Evolutionary conservation across 2,113 vertebrate species (phyloP).

Genomic region (Clarias batrachus): DNA sequence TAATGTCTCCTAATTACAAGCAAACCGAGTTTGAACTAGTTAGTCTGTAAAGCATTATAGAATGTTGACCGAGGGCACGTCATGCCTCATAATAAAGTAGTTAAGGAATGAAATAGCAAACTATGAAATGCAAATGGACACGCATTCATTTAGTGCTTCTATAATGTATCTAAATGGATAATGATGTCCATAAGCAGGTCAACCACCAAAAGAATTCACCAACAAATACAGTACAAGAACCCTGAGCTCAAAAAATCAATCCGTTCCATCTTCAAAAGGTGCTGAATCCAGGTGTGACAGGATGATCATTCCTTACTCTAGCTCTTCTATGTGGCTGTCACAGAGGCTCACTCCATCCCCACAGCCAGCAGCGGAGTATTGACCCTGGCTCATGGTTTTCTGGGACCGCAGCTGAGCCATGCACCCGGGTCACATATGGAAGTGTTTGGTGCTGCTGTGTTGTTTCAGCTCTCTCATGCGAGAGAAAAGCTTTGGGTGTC

Average conservation of each 20-base stretch:
- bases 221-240: not conserved
- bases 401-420: slow-evolving; percentile 39
- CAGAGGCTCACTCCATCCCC: not conserved
- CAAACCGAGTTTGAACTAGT: slow-evolving; percentile 43
- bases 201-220: not conserved
- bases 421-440: slow-evolving; percentile 69
- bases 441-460: slow-evolving; percentile 67
- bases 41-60: slow-evolving; percentile 52
- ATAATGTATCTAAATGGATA: slow-evolving; percentile 14
- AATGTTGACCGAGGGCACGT: slow-evolving; percentile 34
- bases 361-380: slow-evolving; percentile 12
- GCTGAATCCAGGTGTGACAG: slow-evolving; percentile 14
- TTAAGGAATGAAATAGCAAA: slow-evolving; percentile 41
- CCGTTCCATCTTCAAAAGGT: not conserved
- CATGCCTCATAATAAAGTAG: slow-evolving; percentile 40
- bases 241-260: not conserved
- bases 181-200: not conserved
- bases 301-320: not conserved
- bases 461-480: slow-evolving; percentile 68
- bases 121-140: slow-evolving; percentile 28
- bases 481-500: slow-evolving; percentile 58
- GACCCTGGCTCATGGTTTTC: slow-evolving; percentile 36
- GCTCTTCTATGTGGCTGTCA: not conserved
- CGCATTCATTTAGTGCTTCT: slow-evolving; percentile 23
- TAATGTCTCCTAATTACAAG: slow-evolving; percentile 53